A percentile compares a stretch with the other conserved stretches of the same genome.
phyloP scores from a whole-genome alignment of 2,888 invertebrate genomes.

The Priapulus caudatus region DNA sequence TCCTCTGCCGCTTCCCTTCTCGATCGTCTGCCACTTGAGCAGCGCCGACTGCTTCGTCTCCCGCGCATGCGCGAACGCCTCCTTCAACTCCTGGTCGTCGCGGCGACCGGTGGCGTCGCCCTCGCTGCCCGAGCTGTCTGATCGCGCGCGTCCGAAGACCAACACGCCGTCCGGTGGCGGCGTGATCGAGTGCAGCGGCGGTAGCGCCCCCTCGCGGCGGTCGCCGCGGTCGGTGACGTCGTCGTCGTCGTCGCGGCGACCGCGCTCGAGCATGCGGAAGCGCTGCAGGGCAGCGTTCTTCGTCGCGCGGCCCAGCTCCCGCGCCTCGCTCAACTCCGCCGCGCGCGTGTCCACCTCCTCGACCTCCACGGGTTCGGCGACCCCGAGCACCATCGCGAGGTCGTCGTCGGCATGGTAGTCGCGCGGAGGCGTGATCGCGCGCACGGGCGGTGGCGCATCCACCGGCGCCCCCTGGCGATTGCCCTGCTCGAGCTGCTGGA shows the following conservation, averaged over 20 bases:
- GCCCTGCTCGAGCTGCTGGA: neutral
- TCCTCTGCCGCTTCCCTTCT: neutral
- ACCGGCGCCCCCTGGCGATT: neutral
- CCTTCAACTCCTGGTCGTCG: neutral
- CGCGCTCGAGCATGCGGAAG: neutral
- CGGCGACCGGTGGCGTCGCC: too few relatives aligned
- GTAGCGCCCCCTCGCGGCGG: too few relatives aligned
- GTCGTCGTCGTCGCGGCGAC: neutral
- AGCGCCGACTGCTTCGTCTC: slow-evolving; percentile 1
- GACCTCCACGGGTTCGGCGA: neutral
- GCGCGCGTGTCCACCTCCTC: neutral
- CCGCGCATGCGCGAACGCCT: neutral
- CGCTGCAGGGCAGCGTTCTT: neutral
- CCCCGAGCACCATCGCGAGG: too few relatives aligned
- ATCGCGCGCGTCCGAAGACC: too few relatives aligned
- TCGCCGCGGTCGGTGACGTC: too few relatives aligned
- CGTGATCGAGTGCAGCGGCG: neutral
- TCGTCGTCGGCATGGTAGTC: neutral
- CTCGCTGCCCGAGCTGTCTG: neutral
- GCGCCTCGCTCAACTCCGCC: neutral
- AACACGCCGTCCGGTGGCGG: neutral
- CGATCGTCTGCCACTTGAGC: neutral
- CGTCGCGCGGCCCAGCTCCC: neutral
- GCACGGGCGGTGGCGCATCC: neutral
- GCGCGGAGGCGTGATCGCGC: neutral